Conservation (phyloP, 1,140 invertebrate genomes). For the Magallana angulata region DNA sequence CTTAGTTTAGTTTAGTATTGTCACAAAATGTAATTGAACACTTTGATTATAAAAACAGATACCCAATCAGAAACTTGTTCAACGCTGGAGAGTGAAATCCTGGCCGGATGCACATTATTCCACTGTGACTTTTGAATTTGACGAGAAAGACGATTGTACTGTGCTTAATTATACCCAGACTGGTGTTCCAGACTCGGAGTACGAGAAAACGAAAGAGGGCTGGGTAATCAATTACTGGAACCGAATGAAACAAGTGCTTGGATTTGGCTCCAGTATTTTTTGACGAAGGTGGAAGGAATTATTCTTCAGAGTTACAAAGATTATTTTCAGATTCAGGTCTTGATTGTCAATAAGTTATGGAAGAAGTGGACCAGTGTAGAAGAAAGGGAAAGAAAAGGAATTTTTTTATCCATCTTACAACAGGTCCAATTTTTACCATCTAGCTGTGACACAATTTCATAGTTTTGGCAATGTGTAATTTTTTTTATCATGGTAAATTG, state of each 20-base stretch:
- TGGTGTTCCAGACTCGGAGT: slow-evolving; percentile 88
- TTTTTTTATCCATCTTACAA: too few relatives aligned
- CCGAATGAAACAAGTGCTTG: slow-evolving; percentile 94
- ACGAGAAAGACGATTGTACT: slow-evolving; percentile 91
- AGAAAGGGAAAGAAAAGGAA: too few relatives aligned
- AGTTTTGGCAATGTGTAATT: too few relatives aligned
- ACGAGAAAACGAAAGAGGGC: slow-evolving; percentile 90
- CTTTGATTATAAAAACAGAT: slow-evolving; percentile 76
- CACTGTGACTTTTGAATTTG: slow-evolving; percentile 90
- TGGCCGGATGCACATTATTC: slow-evolving; percentile 97
- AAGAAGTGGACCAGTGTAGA: too few relatives aligned
- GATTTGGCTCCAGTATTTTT: slow-evolving; percentile 89
- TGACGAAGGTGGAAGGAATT: slow-evolving; percentile 69
- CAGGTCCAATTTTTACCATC: too few relatives aligned
- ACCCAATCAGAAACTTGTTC: slow-evolving; percentile 91
- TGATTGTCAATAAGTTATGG: too few relatives aligned
- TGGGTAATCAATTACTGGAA: slow-evolving; percentile 96
- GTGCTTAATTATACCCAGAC: slow-evolving; percentile 88
- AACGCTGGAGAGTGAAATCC: slow-evolving; percentile 95
- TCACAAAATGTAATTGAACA: too few relatives aligned
- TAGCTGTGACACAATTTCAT: too few relatives aligned
- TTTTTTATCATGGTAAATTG: too few relatives aligned
- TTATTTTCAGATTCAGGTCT: background rate
- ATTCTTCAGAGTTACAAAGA: background rate
- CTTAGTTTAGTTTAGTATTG: too few relatives aligned